phyloP scores from a whole-genome alignment of 2,888 invertebrate genomes.

The Pristionchus fissidentatus region DNA sequence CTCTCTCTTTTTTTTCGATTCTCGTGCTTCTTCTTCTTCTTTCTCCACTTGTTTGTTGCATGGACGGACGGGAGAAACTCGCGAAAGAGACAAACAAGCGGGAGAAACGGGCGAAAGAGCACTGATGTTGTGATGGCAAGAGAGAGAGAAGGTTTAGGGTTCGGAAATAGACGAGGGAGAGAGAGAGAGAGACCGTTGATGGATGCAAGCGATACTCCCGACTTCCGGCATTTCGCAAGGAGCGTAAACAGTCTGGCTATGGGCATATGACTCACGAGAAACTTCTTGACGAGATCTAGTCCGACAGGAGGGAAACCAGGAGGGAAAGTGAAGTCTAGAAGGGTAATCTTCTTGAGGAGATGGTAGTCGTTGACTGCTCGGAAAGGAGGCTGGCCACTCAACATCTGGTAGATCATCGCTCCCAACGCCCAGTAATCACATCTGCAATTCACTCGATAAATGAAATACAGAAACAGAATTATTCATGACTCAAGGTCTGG shows the following conservation, averaged over 20 bases:
- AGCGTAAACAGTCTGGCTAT: not conserved
- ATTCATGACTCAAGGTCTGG: too few species aligned
- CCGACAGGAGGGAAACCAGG: conserved; percentile 89
- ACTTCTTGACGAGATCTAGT: conserved; percentile 88
- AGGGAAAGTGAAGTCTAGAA: conserved; percentile 91
- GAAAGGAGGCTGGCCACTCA: conserved; percentile 92
- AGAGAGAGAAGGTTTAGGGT: conserved; percentile 19
- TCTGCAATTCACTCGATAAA: too few species aligned
- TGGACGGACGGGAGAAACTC: conserved; percentile 42
- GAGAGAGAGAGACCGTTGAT: too few species aligned
- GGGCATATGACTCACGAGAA: conserved; percentile 80
- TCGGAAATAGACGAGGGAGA: conserved; percentile 20
- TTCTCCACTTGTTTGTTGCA: conserved; percentile 39
- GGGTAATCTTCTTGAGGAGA: conserved; percentile 92
- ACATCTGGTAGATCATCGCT: conserved; percentile 84
- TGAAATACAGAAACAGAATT: too few species aligned
- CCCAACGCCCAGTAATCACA: conserved; percentile 98
- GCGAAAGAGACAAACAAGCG: conserved; percentile 38
- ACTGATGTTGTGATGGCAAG: not conserved
- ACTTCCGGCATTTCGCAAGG: too few species aligned
- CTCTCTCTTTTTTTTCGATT: not conserved
- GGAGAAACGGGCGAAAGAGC: not conserved
- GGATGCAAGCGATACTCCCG: too few species aligned
- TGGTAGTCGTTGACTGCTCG: conserved; percentile 91
- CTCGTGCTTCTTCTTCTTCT: not conserved